Evolutionary conservation across 2,797 vertebrate genomes (phyloP), one percentile per base, ranked within the genome.

Genomic region (Sebastes diaconus): DNA sequence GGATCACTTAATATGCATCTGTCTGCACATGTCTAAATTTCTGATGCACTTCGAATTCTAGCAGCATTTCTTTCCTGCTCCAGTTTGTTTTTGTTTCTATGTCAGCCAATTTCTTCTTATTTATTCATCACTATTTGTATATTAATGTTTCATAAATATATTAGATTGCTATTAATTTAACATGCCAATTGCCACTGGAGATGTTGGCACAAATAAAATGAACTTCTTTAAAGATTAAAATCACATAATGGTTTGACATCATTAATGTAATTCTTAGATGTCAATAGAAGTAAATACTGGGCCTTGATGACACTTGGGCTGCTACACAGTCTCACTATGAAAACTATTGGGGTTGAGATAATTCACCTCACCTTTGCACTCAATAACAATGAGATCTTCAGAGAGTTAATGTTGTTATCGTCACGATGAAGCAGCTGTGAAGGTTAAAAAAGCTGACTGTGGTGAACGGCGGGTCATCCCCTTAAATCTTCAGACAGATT

Each of bases 401-500:
- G 52, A 64, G 46, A n/a, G 20, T 8, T n/a, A 9, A 54, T 32
- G 20, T 34, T 65, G 2, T 52, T 1, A 36, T n/a, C 4, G 3
- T 58, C 65, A 50, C 16, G 11, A 69, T 18, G 29, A 64, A 77
- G 67, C 57, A 46, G 32, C 22, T 32, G 52, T 68, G 69, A 69
- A 60, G 68, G 77, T 78, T 60, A 36, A 72, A 58, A 77, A 75
- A 67, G 24, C 29, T 14, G 20, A 66, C 65, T 39, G 30, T 34
- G 76, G 20, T 57, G 77, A 69, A 42, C 8, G 8, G n/a, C 6
- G 14, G 70, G 30, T 83, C 60, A 65, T 79, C 75, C 60, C 74
- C 59, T 77, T 75, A 70, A 77, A 80, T 79, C 79, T 83, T 77
- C 71, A 68, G 57, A 77, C 67, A 63, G 67, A 84, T 77, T 66